Conservation (phyloP, 2,888 invertebrate species). For the Drosophila cracens region DNA sequence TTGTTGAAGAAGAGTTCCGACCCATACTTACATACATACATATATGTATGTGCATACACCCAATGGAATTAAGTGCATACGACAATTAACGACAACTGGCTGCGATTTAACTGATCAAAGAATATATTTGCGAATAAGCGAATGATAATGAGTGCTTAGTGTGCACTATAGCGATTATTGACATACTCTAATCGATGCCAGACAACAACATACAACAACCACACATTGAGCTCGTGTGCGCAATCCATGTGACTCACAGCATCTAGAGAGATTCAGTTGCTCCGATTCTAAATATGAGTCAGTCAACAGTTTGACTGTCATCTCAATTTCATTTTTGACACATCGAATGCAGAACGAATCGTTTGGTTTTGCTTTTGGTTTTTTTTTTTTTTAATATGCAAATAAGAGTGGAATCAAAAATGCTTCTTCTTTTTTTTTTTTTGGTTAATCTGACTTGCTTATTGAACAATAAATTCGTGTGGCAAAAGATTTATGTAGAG, state of each 20-base stretch:
- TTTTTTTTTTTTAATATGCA: neutral
- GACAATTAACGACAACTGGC: constrained; percentile 61
- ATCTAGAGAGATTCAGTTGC: constrained; percentile 1
- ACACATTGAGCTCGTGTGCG: constrained; percentile 58
- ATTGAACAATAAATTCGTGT: constrained; percentile 12
- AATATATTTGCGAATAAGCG: constrained; percentile 46
- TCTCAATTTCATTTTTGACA: constrained; percentile 22
- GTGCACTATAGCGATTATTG: constrained; percentile 21
- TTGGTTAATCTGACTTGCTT: neutral
- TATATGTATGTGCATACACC: neutral
- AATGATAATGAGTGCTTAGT: constrained; percentile 30
- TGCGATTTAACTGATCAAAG: constrained; percentile 53
- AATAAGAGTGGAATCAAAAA: neutral
- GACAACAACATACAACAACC: neutral
- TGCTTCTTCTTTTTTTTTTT: neutral
- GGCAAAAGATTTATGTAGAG: constrained; percentile 28
- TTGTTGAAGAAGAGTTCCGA: neutral
- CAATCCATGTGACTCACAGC: constrained; percentile 62
- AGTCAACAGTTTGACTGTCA: constrained; percentile 12
- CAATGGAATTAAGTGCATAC: constrained; percentile 31
- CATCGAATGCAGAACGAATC: constrained; percentile 8
- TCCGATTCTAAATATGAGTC: neutral
- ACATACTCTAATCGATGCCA: constrained; percentile 55
- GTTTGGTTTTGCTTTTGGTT: neutral
- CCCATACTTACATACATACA: neutral